Evolutionary conservation across 2,888 invertebrate species (phyloP).

Genomic region (Augiades crinisus): DNA sequence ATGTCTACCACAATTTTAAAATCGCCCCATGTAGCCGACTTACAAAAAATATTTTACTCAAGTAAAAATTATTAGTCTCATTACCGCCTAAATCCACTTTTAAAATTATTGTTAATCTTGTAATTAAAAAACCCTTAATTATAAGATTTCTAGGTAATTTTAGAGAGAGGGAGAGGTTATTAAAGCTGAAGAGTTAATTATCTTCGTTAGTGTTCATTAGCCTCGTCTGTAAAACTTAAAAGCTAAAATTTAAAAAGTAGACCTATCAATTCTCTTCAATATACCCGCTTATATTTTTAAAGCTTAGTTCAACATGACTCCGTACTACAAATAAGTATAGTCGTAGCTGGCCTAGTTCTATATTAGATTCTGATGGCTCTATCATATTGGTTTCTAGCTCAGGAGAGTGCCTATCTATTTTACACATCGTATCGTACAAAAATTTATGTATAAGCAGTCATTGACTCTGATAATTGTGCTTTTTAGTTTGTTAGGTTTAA

Average conservation of each 20-base stretch:
- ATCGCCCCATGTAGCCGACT: neutral
- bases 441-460: too few species aligned
- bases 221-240: neutral
- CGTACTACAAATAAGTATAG: too few species aligned
- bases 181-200: too few species aligned
- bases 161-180: too few species aligned
- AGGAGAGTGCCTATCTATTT: neutral
- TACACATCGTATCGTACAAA: too few species aligned
- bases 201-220: neutral
- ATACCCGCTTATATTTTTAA: neutral
- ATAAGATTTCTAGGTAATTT: too few species aligned
- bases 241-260: neutral
- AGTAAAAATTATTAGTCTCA: too few species aligned
- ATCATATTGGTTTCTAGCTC: constrained; percentile 4
- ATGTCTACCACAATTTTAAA: neutral
- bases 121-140: neutral
- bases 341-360: constrained; percentile 19
- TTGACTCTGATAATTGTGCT: neutral
- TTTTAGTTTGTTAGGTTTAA: too few species aligned
- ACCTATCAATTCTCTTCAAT: neutral
- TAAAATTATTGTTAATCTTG: too few species aligned
- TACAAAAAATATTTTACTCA: neutral
- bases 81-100: too few species aligned
- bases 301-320: neutral
- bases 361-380: constrained; percentile 8